Conservation (phyloP, 37 sponge, comb jelly and placozoan genomes). For the Oopsacas minuta region DNA sequence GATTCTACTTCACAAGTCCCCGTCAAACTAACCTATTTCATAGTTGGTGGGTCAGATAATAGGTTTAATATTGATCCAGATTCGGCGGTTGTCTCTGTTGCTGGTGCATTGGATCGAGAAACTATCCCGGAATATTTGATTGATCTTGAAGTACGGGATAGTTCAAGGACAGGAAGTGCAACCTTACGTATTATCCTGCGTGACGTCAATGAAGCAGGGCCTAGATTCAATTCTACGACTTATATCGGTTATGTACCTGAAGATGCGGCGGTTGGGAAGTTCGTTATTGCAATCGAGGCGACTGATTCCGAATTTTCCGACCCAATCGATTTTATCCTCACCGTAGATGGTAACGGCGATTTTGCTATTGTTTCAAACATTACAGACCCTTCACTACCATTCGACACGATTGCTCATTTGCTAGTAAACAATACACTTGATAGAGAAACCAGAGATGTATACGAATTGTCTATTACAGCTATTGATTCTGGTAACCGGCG, state of each 20-base stretch:
- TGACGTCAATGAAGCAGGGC: slow-evolving; percentile 54
- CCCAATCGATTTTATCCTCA: not conserved
- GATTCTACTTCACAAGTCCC: not conserved
- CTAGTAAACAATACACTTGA: not conserved
- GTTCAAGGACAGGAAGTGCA: slow-evolving; percentile 19
- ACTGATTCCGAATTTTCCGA: slow-evolving; percentile 26
- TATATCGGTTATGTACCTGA: not conserved
- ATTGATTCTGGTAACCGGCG: not conserved
- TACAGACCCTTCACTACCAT: not conserved
- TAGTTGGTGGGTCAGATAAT: not conserved
- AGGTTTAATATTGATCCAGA: slow-evolving; percentile 20
- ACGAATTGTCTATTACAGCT: not conserved
- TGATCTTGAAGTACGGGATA: slow-evolving; percentile 39
- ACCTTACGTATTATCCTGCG: slow-evolving; percentile 28
- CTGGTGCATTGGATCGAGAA: slow-evolving; percentile 34
- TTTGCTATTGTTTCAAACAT: not conserved
- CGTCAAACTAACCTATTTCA: not conserved
- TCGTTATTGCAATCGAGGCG: slow-evolving; percentile 23
- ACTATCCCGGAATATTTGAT: slow-evolving; percentile 25
- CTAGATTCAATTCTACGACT: slow-evolving; percentile 22
- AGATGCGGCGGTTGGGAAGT: not conserved
- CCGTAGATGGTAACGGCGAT: not conserved
- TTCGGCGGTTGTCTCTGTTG: slow-evolving; percentile 30
- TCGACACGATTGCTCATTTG: not conserved
- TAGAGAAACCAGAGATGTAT: not conserved